Percentiles rank a stretch among this genome's conserved stretches.
Evolutionary conservation across 30 jellyfish, hydroid and myxozoan species (phyloP).

Genomic region (Rhopilema esculentum): DNA sequence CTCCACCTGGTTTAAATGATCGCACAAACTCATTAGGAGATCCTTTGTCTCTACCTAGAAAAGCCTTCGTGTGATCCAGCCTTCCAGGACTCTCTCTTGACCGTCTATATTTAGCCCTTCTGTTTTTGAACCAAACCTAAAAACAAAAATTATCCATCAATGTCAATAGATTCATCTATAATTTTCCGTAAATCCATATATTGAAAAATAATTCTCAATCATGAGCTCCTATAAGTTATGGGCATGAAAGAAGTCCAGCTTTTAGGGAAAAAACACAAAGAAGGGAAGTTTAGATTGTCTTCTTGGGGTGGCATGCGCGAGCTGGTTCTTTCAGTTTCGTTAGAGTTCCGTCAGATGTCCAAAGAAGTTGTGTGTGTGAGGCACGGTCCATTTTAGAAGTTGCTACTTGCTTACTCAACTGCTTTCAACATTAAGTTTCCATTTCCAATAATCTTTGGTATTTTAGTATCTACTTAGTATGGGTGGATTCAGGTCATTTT

Average conservation of each 20-base stretch:
- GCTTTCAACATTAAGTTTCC: too few species aligned
- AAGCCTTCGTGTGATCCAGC: constrained; percentile 84
- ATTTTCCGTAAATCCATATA: neutral
- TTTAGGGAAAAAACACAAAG: too few species aligned
- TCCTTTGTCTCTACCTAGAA: constrained; percentile 91
- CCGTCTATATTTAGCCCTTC: constrained; percentile 98
- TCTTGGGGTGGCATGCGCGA: too few species aligned
- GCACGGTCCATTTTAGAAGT: too few species aligned
- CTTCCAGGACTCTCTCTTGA: constrained; percentile 99
- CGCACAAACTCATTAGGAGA: constrained; percentile 94
- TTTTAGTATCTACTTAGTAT: too few species aligned
- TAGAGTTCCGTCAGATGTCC: too few species aligned
- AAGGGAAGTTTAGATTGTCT: too few species aligned
- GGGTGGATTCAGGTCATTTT: too few species aligned
- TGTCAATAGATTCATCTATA: neutral
- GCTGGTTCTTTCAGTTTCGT: too few species aligned
- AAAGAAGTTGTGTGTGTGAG: too few species aligned
- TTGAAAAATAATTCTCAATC: neutral
- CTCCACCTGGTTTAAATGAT: constrained; percentile 87
- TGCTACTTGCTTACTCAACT: too few species aligned
- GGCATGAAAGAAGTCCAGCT: neutral
- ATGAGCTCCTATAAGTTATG: neutral
- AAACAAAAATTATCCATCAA: neutral
- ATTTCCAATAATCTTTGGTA: too few species aligned
- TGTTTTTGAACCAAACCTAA: constrained; percentile 97